A percentile compares a stretch with the other conserved stretches of the same genome.
These are phyloP conservation scores for Melanocharis versteri DNA, from an alignment of 2,113 vertebrate genomes.

Conservation along the genomic window DNA sequence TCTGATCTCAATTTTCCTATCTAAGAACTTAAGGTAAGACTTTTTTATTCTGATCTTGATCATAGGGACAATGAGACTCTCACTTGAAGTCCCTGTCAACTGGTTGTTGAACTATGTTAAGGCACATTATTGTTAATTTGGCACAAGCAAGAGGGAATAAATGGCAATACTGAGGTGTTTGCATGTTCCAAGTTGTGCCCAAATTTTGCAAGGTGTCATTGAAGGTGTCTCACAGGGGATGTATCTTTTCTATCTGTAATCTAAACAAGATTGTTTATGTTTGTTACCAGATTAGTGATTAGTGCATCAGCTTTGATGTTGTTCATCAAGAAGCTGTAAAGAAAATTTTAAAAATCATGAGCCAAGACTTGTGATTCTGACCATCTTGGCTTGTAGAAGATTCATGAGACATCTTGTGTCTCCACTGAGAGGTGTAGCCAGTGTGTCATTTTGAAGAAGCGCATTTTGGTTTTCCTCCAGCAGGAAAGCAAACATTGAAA, in stretches of 20 bases:
- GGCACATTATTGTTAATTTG: neutral
- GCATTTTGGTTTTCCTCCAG: neutral
- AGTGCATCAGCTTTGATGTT: neutral
- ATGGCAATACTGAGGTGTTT: neutral
- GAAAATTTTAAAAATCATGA: neutral
- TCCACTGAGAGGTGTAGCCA: neutral
- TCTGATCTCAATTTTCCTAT: neutral
- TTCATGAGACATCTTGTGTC: neutral
- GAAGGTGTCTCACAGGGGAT: neutral
- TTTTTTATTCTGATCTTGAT: neutral
- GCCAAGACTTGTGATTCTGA: neutral
- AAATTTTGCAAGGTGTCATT: neutral
- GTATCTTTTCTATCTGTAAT: neutral
- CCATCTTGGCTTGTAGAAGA: neutral
- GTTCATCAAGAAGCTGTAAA: neutral
- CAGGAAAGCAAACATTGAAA: neutral
- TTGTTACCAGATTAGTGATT: neutral
- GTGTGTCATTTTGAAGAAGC: neutral
- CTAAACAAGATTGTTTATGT: neutral
- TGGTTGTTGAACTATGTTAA: neutral
- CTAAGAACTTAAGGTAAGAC: neutral
- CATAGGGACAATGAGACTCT: neutral
- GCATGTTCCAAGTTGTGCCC: neutral
- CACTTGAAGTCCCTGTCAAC: neutral
- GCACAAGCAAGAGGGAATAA: neutral